Evolutionary conservation across 1,140 invertebrate genomes (phyloP), one percentile per base, ranked within the genome.

Genomic region (Drosophila varians): DNA sequence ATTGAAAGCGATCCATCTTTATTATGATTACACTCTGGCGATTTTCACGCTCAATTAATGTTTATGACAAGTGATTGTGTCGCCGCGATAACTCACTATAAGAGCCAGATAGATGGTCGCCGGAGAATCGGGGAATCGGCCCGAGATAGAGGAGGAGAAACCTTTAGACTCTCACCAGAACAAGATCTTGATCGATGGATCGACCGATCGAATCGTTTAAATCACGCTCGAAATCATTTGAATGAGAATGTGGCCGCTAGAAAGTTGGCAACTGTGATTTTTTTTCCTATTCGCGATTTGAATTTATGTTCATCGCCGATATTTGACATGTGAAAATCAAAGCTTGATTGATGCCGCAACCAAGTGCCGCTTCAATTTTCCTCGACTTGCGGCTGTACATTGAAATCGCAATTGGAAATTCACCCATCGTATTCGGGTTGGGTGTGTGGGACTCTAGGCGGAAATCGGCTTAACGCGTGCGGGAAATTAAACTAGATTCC

Each of bases 31-130:
- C 62, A 61, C 58, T 52, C 46, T 52, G 36, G 57, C 66, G 68
- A 77, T 82, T 83, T 83, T 83, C 78, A 78, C 78, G 78, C 78
- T 84, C 78, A 83, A 83, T 83, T 83, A 77, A 83, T 83, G 78
- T 84, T 83, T 84, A 83, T 78, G 78, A 83, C 74, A 83, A 83
- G 78, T 83, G 79, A 74, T 84, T 84, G 78, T 83, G 79, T 82
- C 77, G 77, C 73, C 55, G 66, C 77, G 77, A 82, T 82, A 80
- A 82, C 77, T 80, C 77, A 77, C 64, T 53, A 60, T 14, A 65
- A 66, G 52, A 31, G 12, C 11, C 46, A 19, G 46, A 48, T 16
- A 16, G 46, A 31, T 14, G 19, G 21, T 25, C 3, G 26, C 25
- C 25, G 16, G 11, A 23, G 11, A 42, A 3, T 18, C 19, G 43